Conservation (phyloP, 2,797 vertebrate species). For the Eulemur mongoz region DNA sequence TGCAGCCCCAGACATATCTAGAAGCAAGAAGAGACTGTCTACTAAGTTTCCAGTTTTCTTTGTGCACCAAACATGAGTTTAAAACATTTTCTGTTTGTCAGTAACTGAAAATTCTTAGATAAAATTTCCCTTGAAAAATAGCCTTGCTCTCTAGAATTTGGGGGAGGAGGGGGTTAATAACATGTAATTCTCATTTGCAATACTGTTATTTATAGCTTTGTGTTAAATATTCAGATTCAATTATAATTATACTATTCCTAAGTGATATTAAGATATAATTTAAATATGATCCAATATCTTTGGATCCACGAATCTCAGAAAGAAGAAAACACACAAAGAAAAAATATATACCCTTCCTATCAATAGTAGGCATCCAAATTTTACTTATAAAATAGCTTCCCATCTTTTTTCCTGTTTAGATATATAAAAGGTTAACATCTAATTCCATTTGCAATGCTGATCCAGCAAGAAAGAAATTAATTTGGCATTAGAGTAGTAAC, state of each 20-base stretch:
- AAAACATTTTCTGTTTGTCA: conserved; percentile 33
- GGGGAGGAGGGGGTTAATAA: not conserved
- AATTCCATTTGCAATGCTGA: conserved; percentile 89
- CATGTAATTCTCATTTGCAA: conserved; percentile 53
- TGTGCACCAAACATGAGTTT: not conserved
- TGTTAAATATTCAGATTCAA: conserved; percentile 68
- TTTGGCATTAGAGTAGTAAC: conserved; percentile 92
- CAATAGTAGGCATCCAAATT: conserved; percentile 34
- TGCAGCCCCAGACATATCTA: not conserved
- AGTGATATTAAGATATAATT: conserved; percentile 54
- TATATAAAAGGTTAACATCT: conserved; percentile 86
- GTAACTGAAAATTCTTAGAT: not conserved
- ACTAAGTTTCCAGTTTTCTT: conserved; percentile 15
- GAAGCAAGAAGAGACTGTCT: not conserved
- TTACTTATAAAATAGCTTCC: conserved; percentile 69
- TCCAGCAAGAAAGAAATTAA: conserved; percentile 91
- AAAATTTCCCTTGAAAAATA: conserved; percentile 51
- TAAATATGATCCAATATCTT: conserved; percentile 48
- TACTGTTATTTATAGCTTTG: conserved; percentile 52
- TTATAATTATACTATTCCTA: conserved; percentile 66
- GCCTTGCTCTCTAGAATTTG: conserved; percentile 25
- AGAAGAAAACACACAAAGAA: conserved; percentile 50
- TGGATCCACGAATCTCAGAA: conserved; percentile 36
- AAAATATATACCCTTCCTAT: not conserved
- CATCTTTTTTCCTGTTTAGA: conserved; percentile 78